Base-by-base conservation (phyloP, 2,888 invertebrate species). In the Rhaphigaster nebulosa region DNA sequence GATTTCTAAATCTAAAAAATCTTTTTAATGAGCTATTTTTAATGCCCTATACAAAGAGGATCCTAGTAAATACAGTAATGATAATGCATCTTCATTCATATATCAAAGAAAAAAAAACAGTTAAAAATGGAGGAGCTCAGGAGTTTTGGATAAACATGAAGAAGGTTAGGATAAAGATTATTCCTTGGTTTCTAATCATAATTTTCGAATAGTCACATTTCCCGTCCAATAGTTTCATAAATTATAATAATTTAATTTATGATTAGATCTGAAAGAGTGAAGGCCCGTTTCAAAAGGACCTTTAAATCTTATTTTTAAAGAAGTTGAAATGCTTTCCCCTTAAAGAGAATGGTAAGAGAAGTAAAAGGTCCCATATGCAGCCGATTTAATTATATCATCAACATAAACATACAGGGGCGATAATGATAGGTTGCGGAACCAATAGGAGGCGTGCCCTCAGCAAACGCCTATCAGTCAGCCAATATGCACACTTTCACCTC, bases 261-360 rank as follows among this genome's bases (percentile, higher is more conserved):
- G 29, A 65, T 65, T 4, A 5, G 34, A 76, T 76, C 70, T 76
- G 20, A 76, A 38, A 76, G 0, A 76, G 38, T 76, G 34, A 76
- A 76, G 20, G 23, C 8, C 70, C 0, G 20, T 76, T 38, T 8
- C 23, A 76, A 76, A n/a, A 3, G 65, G 13, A 29, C 2, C 20
- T 76, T 8, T 8, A 8, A 70, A 38, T 34, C 34, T 20, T 6
- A 20, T 76, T 38, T 38, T 76, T 20, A 38, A 76, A 38, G 8
- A 23, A 1, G 70, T 1, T 6, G 38, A 76, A 76, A 76, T 65
- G 65, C 70, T 76, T 76, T 76, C 70, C 70, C 38, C 20, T 23
- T 76, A 76, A 76, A 76, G 70, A 76, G 70, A 76, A 76, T 76
- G 70, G 70, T 76, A 38, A 76, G 34, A 38, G 34, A 38, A 76